Percentiles rank a stretch among this genome's conserved stretches.
Evolutionary conservation across 2,113 vertebrate species (phyloP).

Genomic region (Laterallus jamaicensis): DNA sequence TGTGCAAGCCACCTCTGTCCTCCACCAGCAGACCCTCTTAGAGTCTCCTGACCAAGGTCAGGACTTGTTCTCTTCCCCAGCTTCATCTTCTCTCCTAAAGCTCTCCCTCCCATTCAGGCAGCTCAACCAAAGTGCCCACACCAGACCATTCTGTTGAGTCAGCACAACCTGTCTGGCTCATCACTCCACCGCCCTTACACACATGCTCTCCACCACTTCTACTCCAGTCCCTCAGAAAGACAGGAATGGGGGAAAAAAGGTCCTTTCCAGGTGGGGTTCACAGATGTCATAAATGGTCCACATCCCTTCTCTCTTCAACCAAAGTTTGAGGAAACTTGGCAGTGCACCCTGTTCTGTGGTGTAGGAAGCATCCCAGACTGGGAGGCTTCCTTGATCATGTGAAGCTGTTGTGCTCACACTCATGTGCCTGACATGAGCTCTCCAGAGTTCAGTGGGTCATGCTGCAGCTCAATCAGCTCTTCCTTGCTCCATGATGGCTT

Average conservation of each 20-base stretch:
- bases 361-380: background rate
- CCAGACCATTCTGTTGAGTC: accelerated
- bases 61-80: background rate
- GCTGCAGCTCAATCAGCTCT: background rate
- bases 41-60: accelerated
- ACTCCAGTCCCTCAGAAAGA: background rate
- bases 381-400: background rate
- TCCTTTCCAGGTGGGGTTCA: background rate
- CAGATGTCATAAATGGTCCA: background rate
- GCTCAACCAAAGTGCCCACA: background rate
- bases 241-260: background rate
- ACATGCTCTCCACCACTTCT: background rate
- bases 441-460: background rate
- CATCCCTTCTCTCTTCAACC: accelerated
- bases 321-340: background rate
- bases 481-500: background rate
- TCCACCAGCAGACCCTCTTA: background rate
- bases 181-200: background rate
- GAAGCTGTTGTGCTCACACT: background rate
- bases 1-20: background rate
- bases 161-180: background rate
- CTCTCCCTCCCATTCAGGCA: background rate
- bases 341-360: background rate
- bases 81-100: background rate
- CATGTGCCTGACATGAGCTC: background rate